phyloP scores from a whole-genome alignment of 1,140 invertebrate species.

The Pachyrhynchus sulphureomaculatus region DNA sequence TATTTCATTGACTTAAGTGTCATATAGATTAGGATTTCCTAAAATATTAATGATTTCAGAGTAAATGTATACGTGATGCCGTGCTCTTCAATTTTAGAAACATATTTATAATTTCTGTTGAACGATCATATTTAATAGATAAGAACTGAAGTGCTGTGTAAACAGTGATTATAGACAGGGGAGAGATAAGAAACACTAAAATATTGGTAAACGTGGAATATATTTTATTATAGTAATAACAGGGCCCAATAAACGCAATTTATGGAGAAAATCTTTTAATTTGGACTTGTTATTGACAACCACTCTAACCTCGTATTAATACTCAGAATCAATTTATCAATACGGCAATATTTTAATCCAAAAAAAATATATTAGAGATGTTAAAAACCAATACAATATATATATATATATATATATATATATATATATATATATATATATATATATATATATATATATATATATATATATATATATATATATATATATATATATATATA shows the following conservation, averaged over 20 bases:
- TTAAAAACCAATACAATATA: too few species aligned
- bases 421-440: too few species aligned
- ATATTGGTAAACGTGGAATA: conserved; percentile 16
- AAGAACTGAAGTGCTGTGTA: conserved; percentile 37
- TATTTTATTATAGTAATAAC: conserved; percentile 5
- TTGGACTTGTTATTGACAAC: neutral
- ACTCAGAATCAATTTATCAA: too few species aligned
- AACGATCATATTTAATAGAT: conserved; percentile 22
- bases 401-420: too few species aligned
- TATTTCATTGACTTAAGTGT: too few species aligned
- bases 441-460: too few species aligned
- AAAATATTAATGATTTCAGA: too few species aligned
- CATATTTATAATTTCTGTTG: neutral
- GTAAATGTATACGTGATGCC: conserved; percentile 11
- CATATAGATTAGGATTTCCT: too few species aligned
- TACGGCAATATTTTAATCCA: too few species aligned
- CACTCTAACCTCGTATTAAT: neutral
- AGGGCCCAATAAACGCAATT: neutral
- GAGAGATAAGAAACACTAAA: conserved; percentile 26
- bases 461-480: too few species aligned
- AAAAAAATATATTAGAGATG: too few species aligned
- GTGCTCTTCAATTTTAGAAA: conserved; percentile 9
- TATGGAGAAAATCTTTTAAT: neutral
- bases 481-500: too few species aligned
- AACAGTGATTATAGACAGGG: conserved; percentile 29